These are phyloP conservation scores for Caenorhabditis imperialis DNA, from an alignment of 2,888 invertebrate genomes.

Conservation along the genomic window DNA sequence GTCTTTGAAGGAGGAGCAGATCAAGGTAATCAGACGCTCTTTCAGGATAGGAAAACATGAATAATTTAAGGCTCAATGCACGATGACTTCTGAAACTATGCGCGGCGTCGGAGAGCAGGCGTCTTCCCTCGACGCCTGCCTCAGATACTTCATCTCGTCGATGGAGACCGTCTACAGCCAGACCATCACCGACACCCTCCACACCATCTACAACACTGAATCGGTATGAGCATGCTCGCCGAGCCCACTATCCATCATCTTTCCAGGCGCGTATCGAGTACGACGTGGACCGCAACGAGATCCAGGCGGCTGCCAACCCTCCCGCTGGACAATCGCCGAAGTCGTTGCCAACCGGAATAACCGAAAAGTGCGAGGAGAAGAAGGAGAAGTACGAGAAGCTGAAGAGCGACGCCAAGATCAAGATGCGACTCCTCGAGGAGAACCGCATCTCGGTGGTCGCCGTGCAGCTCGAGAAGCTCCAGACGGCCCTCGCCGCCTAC, in stretches of 20 bases:
- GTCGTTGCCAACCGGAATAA: conserved; percentile 82
- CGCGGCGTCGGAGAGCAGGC: conserved; percentile 79
- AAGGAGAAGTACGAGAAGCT: conserved; percentile 93
- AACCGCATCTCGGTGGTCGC: conserved; percentile 86
- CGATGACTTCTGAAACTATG: conserved; percentile 93
- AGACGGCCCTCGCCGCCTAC: conserved; percentile 64
- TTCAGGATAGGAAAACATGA: not conserved
- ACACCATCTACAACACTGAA: conserved; percentile 87
- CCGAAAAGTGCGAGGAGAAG: conserved; percentile 87
- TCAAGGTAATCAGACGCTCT: conserved; percentile 83
- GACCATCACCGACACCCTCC: conserved; percentile 94
- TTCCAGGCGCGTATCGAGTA: conserved; percentile 86
- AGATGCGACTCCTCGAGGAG: conserved; percentile 95
- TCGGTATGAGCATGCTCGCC: conserved; percentile 85
- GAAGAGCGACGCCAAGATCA: conserved; percentile 92
- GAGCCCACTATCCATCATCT: too few species aligned
- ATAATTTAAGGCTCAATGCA: conserved; percentile 88
- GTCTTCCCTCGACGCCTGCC: conserved; percentile 58
- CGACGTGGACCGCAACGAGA: conserved; percentile 95
- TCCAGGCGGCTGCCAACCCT: conserved; percentile 82
- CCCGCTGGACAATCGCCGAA: conserved; percentile 22
- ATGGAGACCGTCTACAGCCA: conserved; percentile 96
- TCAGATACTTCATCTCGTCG: conserved; percentile 92
- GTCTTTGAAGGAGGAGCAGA: conserved; percentile 94
- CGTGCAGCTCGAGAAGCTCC: conserved; percentile 63